A percentile compares a stretch with the other conserved stretches of the same genome.
Conservation (phyloP, 2,888 invertebrate species). For the Diabrotica balteata region DNA sequence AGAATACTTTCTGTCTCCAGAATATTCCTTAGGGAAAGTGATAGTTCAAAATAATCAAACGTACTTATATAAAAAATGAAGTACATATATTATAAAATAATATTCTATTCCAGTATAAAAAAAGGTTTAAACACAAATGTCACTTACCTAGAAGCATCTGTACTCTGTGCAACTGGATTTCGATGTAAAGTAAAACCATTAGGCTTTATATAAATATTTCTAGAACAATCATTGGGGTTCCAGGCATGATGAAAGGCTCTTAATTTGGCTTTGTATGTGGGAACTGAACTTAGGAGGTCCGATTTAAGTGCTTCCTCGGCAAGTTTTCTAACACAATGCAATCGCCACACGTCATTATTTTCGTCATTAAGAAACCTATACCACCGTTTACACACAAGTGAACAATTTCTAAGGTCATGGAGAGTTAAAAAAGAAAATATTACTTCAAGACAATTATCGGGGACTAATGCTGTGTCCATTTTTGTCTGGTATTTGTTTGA, state of each 20-base stretch:
- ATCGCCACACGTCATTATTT: conserved; percentile 94
- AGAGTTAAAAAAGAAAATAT: conserved; percentile 91
- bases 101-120: neutral
- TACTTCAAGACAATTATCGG: conserved; percentile 84
- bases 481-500: conserved; percentile 41
- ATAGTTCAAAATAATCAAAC: too few species aligned
- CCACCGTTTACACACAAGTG: conserved; percentile 94
- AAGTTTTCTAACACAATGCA: conserved; percentile 85
- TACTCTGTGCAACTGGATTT: conserved; percentile 98
- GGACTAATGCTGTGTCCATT: conserved; percentile 69
- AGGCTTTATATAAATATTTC: conserved; percentile 95
- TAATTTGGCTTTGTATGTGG: conserved; percentile 92
- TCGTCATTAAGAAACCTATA: conserved; percentile 88
- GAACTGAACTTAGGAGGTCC: conserved; percentile 85
- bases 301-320: conserved; percentile 89
- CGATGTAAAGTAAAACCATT: conserved; percentile 98
- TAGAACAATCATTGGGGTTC: conserved; percentile 97
- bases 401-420: conserved; percentile 86
- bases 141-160: conserved; percentile 90
- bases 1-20: too few species aligned
- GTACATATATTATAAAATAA: neutral
- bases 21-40: too few species aligned
- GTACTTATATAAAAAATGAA: too few species aligned
- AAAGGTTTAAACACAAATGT: conserved; percentile 64
- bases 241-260: conserved; percentile 94